Conservation (phyloP, 2,888 invertebrate genomes). For the Calliopum simillimum region DNA sequence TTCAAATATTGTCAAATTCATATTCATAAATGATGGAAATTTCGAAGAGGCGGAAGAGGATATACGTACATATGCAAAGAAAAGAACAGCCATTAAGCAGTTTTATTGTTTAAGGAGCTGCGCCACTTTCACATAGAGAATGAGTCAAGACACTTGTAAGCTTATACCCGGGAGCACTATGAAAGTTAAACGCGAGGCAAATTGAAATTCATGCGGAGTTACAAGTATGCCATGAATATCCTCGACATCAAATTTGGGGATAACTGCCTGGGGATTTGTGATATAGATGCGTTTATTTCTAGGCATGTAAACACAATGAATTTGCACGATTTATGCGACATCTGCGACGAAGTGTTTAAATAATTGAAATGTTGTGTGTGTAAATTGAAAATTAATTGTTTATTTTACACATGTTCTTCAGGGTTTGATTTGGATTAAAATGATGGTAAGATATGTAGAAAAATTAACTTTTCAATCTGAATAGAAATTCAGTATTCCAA, state of each 20-base stretch:
- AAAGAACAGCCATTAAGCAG: slow-evolving; percentile 22
- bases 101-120: slow-evolving; percentile 28
- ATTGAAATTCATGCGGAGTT: slow-evolving; percentile 31
- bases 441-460: no score
- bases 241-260: not conserved
- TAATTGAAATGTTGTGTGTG: slow-evolving; percentile 59
- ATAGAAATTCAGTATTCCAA: no score
- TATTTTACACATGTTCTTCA: slow-evolving; percentile 42
- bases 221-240: slow-evolving; percentile 32
- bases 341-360: slow-evolving; percentile 50
- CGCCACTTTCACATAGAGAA: not conserved
- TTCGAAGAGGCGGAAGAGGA: not conserved
- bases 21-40: slow-evolving; percentile 5
- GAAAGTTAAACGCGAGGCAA: slow-evolving; percentile 32
- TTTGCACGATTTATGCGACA: slow-evolving; percentile 22
- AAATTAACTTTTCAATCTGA: no score
- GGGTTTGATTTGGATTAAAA: slow-evolving; percentile 38
- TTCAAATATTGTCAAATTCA: slow-evolving; percentile 9
- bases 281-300: not conserved
- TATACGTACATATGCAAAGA: not conserved
- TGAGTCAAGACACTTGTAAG: not conserved
- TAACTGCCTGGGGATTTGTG: not conserved
- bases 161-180: slow-evolving; percentile 10
- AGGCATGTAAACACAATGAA: slow-evolving; percentile 6
- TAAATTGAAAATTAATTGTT: slow-evolving; percentile 63